Evolutionary conservation across 2,797 vertebrate genomes (phyloP).

Genomic region (Malurus splendens): DNA sequence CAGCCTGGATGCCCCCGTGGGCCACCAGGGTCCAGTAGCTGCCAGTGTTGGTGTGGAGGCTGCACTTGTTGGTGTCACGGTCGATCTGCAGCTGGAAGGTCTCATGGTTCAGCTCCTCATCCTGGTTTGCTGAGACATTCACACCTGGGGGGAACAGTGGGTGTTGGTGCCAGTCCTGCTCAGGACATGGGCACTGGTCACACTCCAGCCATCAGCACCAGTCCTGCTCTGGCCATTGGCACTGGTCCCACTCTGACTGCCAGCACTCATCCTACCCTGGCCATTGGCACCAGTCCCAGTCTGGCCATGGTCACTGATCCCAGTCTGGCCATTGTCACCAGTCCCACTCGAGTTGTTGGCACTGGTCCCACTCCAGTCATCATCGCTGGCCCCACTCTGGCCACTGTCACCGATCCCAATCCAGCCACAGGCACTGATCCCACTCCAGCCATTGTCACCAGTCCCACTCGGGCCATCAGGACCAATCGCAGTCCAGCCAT

Average conservation of each 20-base stretch:
- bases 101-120: conserved; percentile 91
- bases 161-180: neutral
- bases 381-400: accelerated
- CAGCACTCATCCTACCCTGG: neutral
- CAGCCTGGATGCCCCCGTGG: conserved; percentile 91
- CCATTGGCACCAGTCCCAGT: neutral
- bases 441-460: neutral
- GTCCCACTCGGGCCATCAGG: neutral
- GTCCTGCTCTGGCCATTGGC: neutral
- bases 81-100: conserved; percentile 97
- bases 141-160: conserved; percentile 74
- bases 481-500: neutral
- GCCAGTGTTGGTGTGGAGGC: conserved; percentile 86
- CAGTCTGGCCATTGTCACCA: neutral
- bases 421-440: neutral
- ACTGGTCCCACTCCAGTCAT: neutral
- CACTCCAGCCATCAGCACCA: neutral
- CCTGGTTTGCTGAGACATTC: conserved; percentile 94
- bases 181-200: neutral
- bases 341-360: neutral
- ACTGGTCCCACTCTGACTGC: neutral
- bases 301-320: neutral
- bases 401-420: neutral
- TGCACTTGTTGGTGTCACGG: conserved; percentile 86
- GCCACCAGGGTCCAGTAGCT: conserved; percentile 91